Base-by-base conservation (phyloP, 2,888 invertebrate genomes). In the Xiphydria camelus region DNA sequence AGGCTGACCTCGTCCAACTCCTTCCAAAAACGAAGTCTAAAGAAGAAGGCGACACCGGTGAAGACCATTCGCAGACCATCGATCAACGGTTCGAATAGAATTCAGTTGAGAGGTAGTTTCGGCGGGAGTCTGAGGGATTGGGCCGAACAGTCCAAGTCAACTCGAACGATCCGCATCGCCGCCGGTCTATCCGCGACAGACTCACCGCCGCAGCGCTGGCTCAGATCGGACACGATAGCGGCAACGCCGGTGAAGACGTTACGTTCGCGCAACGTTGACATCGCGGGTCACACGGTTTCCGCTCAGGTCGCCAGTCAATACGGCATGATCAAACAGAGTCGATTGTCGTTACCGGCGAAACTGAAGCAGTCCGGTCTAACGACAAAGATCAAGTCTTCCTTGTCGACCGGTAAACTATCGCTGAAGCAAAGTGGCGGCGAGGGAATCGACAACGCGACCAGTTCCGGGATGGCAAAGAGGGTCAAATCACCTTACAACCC, bases 141-240 rank as follows among this genome's bases (percentile, higher is more conserved):
- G 64, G 29, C 12, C 29, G 29, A 29, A 14, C 29, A 29, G 15
- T 1, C 14, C 26, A 59, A 60, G 40, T 34, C 55, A 4, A 67
- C 54, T 47, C 53, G 65, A 22, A 53, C 55, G 2, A 45, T 65
- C 15, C 40, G 54, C 22, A 43, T 64, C 20, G n/a, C n/a, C n/a
- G n/a, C n/a, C n/a, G n/a, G n/a, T n/a, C n/a, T n/a, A n/a, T 49
- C 53, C 10, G 36, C 62, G 10, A 25, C 49, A 6, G 66, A 64
- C 19, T 46, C 49, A 4, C 49, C 61, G 4, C 64, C 70, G 1
- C 73, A 73, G 19, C 68, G 74, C n/a, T 75, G 75, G 70, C 54
- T 76, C 10, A 67, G 76, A 21, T 77, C 76, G 1, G 76, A 75
- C 41, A 76, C 76, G 2, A 62, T 74, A n/a, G 75, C 75, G 0